Evolutionary conservation across 2,113 vertebrate species (phyloP).

Genomic region (Hyla sarda): DNA sequence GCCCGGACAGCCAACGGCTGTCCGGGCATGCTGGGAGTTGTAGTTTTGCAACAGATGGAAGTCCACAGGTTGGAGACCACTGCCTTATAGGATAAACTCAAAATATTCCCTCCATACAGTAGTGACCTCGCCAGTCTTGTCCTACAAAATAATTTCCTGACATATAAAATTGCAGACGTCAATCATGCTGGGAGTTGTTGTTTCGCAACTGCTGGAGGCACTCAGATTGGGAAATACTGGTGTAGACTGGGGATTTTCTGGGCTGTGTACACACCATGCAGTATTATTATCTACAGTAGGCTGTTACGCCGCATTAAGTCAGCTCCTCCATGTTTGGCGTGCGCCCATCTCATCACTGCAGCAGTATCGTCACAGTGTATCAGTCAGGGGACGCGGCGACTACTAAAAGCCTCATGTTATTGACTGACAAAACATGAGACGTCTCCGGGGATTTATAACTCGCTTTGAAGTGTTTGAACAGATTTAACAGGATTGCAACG

Average conservation of each 20-base stretch:
- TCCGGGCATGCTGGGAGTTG: too few species aligned
- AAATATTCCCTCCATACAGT: too few species aligned
- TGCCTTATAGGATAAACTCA: too few species aligned
- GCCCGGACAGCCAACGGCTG: too few species aligned
- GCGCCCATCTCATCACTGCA: background rate
- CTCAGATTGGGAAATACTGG: too few species aligned
- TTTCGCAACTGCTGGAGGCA: too few species aligned
- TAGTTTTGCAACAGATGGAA: too few species aligned
- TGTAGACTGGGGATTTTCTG: background rate
- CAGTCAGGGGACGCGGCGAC: background rate
- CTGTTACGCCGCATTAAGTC: background rate
- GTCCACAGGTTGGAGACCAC: too few species aligned
- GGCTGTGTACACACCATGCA: background rate
- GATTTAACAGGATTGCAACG: background rate
- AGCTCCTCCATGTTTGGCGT: background rate
- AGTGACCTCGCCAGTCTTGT: too few species aligned
- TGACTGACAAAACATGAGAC: background rate
- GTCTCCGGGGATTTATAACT: background rate
- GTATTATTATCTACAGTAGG: background rate
- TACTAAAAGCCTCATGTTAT: background rate
- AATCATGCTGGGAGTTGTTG: too few species aligned
- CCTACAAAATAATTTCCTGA: too few species aligned
- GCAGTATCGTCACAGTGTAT: background rate
- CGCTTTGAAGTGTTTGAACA: background rate
- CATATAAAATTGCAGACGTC: too few species aligned